Conservation (phyloP, 2,113 vertebrate species). For the Sinocyclocheilus grahami region DNA sequence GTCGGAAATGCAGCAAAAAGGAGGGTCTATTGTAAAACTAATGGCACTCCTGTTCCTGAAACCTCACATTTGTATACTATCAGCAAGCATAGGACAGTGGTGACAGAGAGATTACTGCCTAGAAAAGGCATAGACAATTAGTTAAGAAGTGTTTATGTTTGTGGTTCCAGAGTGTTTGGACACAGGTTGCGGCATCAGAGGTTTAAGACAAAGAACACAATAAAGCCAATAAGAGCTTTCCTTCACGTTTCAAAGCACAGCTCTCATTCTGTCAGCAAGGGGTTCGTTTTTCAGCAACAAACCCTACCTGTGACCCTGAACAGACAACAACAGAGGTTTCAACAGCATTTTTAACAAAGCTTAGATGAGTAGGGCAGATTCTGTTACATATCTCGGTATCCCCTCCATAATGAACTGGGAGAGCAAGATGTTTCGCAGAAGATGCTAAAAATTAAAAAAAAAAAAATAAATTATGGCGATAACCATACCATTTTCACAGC, state of each 20-base stretch:
- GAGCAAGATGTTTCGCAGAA: background rate
- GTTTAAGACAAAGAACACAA: conserved; percentile 38
- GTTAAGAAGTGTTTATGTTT: conserved; percentile 24
- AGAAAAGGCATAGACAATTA: background rate
- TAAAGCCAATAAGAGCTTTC: background rate
- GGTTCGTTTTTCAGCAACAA: conserved; percentile 42
- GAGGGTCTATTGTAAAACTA: conserved; percentile 49
- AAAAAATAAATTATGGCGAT: background rate
- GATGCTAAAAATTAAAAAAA: background rate
- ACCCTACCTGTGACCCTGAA: conserved; percentile 37
- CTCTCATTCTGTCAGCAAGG: conserved; percentile 26
- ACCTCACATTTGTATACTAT: conserved; percentile 34
- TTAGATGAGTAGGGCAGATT: conserved; percentile 17
- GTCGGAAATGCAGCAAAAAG: conserved; percentile 33
- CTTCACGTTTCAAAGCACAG: conserved; percentile 16
- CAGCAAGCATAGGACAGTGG: conserved; percentile 36
- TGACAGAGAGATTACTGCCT: conserved; percentile 12
- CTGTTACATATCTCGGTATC: background rate
- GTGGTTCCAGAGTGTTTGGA: conserved; percentile 6
- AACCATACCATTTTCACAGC: background rate
- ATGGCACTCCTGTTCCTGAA: conserved; percentile 39
- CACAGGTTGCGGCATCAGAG: background rate
- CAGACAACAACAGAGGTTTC: conserved; percentile 27
- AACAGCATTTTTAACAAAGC: conserved; percentile 22
- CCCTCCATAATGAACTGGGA: background rate